Evolutionary conservation across 2,113 vertebrate species (phyloP), one percentile per base, ranked within the genome.

Genomic region (Mastomys coucha): DNA sequence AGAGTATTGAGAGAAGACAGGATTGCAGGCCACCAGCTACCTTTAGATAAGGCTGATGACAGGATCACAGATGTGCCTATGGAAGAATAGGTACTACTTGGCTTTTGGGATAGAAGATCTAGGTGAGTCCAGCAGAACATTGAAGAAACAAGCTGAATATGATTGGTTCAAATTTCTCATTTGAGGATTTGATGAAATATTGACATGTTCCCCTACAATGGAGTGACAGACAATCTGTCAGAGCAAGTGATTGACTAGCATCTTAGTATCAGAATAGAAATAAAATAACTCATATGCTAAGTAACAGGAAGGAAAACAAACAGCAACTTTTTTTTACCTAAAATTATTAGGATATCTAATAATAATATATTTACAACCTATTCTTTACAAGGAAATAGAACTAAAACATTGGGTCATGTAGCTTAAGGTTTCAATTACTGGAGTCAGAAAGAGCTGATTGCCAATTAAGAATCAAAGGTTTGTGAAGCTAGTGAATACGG

Each of bases 251-350:
- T 72, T 80, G 14, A 69, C 22, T 65, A 91, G 70, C 28, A 73
- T 60, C 13, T 93, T 33, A 60, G 17, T 60, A 36, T 73, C 5
- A 73, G 87, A 56, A 65, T 5, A 75, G 22, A 96, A 53, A 19
- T 22, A 26, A 45, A 65, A 67, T 26, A 65, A 93, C 28, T 89
- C 39, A 70, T 11, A 77, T 60, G 42, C 11, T 69, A 56, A 56
- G 3, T 28, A 36, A n/a, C 72, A n/a, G 88, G 33, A 82, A 69
- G 70, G 22, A 69, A 51, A 69, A 0, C 1, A 51, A 69, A 0
- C 1, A 81, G 10, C 9, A 92, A 65, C 63, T 65, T 45, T 5
- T 26, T 85, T 60, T 45, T 5, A 45, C 19, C 26, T 39, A 85
- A 63, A 85, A 85, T 85, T 31, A 85, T 45, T 85, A 63, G 24